Evolutionary conservation across 2,797 vertebrate genomes (phyloP).

Genomic region (Hapalemur alaotrensis): DNA sequence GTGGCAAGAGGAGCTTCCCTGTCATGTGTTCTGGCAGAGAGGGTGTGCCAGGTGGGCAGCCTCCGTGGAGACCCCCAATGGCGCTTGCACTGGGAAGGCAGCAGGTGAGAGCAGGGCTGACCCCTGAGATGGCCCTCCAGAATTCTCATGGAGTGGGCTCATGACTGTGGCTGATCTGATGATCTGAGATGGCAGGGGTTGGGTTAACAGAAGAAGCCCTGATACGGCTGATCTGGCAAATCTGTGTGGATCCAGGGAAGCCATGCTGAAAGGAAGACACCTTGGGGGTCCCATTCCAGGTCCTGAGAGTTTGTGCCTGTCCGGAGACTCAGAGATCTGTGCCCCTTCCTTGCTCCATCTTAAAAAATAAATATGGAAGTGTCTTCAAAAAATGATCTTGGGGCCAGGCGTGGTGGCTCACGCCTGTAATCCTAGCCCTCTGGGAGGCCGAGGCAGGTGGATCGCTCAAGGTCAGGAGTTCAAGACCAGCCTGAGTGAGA

Average conservation of each 20-base stretch:
- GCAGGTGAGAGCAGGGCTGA: neutral
- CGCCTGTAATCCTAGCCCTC: too few relatives aligned
- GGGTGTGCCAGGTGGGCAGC: neutral
- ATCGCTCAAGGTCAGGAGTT: too few relatives aligned
- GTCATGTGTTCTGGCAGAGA: neutral
- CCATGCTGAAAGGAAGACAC: neutral
- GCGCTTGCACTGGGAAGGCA: neutral
- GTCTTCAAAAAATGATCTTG: neutral
- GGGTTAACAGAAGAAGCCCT: neutral
- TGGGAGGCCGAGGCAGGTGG: too few relatives aligned
- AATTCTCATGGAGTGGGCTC: neutral
- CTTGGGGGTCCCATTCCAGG: neutral
- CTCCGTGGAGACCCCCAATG: fast-evolving
- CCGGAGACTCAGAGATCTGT: neutral
- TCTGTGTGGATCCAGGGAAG: neutral
- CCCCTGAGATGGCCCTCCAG: fast-evolving
- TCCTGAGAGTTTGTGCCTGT: neutral
- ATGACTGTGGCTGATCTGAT: neutral
- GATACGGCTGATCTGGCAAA: neutral
- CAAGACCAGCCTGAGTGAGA: too few relatives aligned
- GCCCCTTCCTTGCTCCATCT: neutral
- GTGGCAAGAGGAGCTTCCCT: neutral
- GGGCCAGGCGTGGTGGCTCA: too few relatives aligned
- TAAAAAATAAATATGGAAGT: neutral
- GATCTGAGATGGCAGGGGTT: neutral